Conservation (phyloP, 2,888 invertebrate species). For the Heliconius cydno region DNA sequence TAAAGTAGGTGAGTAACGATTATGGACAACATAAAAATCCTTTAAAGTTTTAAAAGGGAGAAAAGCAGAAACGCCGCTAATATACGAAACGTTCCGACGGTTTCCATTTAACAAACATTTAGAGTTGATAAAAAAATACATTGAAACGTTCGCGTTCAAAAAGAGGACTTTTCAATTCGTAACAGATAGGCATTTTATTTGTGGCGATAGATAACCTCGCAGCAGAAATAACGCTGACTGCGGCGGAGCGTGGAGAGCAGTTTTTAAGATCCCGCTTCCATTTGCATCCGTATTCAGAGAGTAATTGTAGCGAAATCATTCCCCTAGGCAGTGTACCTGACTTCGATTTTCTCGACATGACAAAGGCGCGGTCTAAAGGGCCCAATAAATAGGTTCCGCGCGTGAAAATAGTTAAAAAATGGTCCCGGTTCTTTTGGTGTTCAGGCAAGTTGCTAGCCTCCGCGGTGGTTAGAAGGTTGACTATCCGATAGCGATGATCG, state of each 20-base stretch:
- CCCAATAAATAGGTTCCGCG: conserved; percentile 75
- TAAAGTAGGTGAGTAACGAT: conserved; percentile 14
- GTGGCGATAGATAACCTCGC: conserved; percentile 78
- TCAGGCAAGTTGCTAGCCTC: conserved; percentile 61
- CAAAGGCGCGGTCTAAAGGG: conserved; percentile 81
- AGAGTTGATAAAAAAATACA: conserved; percentile 37
- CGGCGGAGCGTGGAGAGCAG: conserved; percentile 67
- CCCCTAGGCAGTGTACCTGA: conserved; percentile 73
- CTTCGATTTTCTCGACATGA: conserved; percentile 80
- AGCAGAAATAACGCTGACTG: conserved; percentile 71
- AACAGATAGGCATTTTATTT: conserved; percentile 78
- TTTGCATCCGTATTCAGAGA: conserved; percentile 79
- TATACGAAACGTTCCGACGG: conserved; percentile 32
- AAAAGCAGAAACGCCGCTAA: conserved; percentile 24
- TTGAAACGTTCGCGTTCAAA: conserved; percentile 59
- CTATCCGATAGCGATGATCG: conserved; percentile 52
- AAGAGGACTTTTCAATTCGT: conserved; percentile 72
- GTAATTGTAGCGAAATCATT: conserved; percentile 76
- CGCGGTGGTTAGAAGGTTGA: conserved; percentile 55
- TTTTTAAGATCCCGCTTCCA: conserved; percentile 75
- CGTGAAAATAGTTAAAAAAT: conserved; percentile 79
- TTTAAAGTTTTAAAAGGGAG: conserved; percentile 30
- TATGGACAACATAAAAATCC: not conserved
- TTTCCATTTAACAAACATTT: conserved; percentile 42
- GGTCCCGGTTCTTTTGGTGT: conserved; percentile 53